These are phyloP conservation scores for Sander lucioperca DNA, from an alignment of 2,113 vertebrate species.

Conservation along the genomic window DNA sequence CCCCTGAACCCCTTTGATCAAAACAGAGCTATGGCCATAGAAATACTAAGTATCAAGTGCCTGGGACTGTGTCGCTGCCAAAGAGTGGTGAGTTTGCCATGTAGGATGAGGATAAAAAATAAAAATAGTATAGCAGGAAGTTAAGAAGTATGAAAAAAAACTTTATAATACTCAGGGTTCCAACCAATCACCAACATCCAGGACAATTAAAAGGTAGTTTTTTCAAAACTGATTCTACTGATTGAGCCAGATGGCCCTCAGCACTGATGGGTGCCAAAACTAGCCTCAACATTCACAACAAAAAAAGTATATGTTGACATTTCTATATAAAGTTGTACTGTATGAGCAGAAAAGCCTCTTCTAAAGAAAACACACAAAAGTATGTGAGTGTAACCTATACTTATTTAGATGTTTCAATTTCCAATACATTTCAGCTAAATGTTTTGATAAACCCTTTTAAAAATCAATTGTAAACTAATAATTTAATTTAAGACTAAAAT, in stretches of 20 bases:
- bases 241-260: neutral
- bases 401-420: slow-evolving; percentile 12
- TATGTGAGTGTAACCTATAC: neutral
- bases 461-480: slow-evolving; percentile 27
- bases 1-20: slow-evolving; percentile 85
- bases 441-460: neutral
- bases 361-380: neutral
- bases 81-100: slow-evolving; percentile 48
- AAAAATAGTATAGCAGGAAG: neutral
- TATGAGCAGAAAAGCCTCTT: neutral
- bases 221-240: neutral
- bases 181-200: slow-evolving; percentile 6
- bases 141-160: neutral
- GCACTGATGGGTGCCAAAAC: neutral
- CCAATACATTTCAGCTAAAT: neutral
- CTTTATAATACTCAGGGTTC: neutral
- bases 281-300: neutral
- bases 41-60: slow-evolving; percentile 79
- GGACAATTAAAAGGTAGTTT: neutral
- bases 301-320: neutral
- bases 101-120: slow-evolving; percentile 31
- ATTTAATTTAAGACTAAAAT: slow-evolving; percentile 21
- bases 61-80: slow-evolving; percentile 54
- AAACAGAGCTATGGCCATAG: slow-evolving; percentile 76
- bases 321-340: neutral